Conservation (phyloP, 2,113 vertebrate species). For the Takifugu flavidus region DNA sequence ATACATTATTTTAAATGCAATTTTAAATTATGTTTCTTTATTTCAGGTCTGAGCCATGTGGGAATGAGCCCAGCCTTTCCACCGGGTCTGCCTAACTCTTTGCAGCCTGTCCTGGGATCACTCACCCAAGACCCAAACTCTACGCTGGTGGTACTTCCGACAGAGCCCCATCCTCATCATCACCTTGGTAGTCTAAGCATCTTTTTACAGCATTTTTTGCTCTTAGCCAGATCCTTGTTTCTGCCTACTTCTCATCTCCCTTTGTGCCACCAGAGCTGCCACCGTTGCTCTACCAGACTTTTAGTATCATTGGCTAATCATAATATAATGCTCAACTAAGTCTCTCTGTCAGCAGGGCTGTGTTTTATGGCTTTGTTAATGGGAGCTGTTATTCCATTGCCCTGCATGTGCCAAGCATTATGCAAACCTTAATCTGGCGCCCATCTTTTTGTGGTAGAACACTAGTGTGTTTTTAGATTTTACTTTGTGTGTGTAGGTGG, state of each 20-base stretch:
- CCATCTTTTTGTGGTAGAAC: constrained; percentile 48
- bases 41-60: constrained; percentile 85
- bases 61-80: constrained; percentile 89
- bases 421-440: constrained; percentile 58
- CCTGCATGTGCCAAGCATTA: constrained; percentile 57
- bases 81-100: constrained; percentile 82
- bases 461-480: constrained; percentile 36
- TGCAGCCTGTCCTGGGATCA: constrained; percentile 87
- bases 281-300: constrained; percentile 54
- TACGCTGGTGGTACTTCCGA: constrained; percentile 90
- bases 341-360: constrained; percentile 60
- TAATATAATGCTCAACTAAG: constrained; percentile 75
- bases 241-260: constrained; percentile 15
- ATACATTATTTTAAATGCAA: too few relatives aligned
- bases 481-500: constrained; percentile 18
- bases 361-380: constrained; percentile 73
- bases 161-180: constrained; percentile 86
- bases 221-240: background rate
- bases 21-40: constrained; percentile 3
- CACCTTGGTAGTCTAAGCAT: constrained; percentile 77
- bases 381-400: constrained; percentile 57
- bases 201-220: background rate
- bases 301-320: constrained; percentile 73
- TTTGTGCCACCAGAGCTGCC: constrained; percentile 33
- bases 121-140: constrained; percentile 87